Evolutionary conservation across 2,888 invertebrate genomes (phyloP).

Genomic region (Athetis lepigone): DNA sequence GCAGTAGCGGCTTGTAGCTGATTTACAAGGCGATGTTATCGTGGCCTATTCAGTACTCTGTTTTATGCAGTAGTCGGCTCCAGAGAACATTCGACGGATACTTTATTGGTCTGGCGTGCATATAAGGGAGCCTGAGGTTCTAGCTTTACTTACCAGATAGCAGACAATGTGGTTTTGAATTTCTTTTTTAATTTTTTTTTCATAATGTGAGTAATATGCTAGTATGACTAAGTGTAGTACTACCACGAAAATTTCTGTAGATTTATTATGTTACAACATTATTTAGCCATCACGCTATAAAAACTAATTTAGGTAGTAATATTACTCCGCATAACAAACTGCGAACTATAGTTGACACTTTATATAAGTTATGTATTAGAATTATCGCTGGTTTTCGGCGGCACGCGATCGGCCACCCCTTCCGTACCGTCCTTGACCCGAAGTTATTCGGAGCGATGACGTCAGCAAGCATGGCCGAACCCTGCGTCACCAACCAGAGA

Average conservation of each 20-base stretch:
- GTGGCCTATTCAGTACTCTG: slow-evolving; percentile 47
- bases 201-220: neutral
- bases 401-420: slow-evolving; percentile 65
- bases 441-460: slow-evolving; percentile 64
- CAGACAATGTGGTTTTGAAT: neutral
- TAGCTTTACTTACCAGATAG: slow-evolving; percentile 12
- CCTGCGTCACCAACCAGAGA: slow-evolving; percentile 38
- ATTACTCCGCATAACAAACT: slow-evolving; percentile 22
- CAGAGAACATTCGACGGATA: slow-evolving; percentile 32
- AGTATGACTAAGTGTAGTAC: neutral
- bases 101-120: slow-evolving; percentile 38
- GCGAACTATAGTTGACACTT: slow-evolving; percentile 44
- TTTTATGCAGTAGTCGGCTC: slow-evolving; percentile 32
- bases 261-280: too few relatives aligned
- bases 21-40: slow-evolving; percentile 52
- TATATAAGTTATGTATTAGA: slow-evolving; percentile 61
- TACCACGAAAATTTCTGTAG: neutral
- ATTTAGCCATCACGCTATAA: neutral
- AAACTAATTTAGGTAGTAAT: neutral
- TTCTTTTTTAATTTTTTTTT: neutral
- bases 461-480: slow-evolving; percentile 56
- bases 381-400: slow-evolving; percentile 58
- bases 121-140: slow-evolving; percentile 17
- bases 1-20: slow-evolving; percentile 37
- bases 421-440: slow-evolving; percentile 64